Evolutionary conservation across 2,888 invertebrate species (phyloP).

Genomic region (Sarcophaga subvicina): DNA sequence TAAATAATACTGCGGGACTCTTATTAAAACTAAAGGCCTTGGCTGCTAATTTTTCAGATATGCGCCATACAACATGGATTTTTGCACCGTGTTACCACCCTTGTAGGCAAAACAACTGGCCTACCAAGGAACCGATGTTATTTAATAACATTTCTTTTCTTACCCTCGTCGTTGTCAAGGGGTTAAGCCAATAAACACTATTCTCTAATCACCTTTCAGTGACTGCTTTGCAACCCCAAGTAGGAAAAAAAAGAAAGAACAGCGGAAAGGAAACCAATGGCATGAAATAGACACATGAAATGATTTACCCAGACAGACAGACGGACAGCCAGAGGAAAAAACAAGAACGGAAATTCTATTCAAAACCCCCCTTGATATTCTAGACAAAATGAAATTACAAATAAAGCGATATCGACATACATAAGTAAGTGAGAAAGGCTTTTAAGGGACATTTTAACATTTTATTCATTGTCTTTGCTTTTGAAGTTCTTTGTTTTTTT

Average conservation of each 20-base stretch:
- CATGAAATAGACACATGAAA: neutral
- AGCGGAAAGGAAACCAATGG: constrained; percentile 1
- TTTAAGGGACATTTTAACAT: neutral
- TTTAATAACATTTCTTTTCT: no score
- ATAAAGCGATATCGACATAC: neutral
- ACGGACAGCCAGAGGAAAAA: neutral
- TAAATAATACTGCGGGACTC: no score
- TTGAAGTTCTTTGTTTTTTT: constrained; percentile 7
- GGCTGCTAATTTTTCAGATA: no score
- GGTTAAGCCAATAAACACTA: neutral
- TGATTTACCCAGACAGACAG: neutral
- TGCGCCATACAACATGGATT: no score
- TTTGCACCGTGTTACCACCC: no score
- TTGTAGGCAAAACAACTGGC: no score
- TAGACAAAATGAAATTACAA: constrained; percentile 26
- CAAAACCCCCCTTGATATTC: constrained; percentile 28
- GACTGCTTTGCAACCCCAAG: constrained; percentile 40
- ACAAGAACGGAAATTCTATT: constrained; percentile 43
- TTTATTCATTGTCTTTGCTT: neutral
- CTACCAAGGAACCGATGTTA: no score
- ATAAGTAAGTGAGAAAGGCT: neutral
- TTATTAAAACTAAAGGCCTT: no score
- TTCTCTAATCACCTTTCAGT: constrained; percentile 22
- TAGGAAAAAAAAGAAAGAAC: neutral
- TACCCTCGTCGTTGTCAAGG: neutral